Evolutionary conservation across 1,140 invertebrate genomes (phyloP), one percentile per base, ranked within the genome.

Genomic region (Drosophila pandora): DNA sequence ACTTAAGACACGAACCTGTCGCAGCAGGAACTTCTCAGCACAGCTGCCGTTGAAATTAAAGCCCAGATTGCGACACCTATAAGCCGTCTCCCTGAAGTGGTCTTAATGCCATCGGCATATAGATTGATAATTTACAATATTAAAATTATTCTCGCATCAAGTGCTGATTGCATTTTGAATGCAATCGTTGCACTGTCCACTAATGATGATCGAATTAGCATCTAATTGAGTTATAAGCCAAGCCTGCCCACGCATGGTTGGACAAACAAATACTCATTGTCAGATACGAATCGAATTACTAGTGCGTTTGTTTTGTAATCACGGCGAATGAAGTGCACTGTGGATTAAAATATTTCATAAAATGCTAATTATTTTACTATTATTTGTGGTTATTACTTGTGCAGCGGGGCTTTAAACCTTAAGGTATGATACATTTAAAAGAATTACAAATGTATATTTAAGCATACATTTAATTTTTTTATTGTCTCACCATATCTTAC

Each of bases 201-300:
- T 81, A 87, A 85, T 70, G 81, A 85, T 64, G 53, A 59, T 79
- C 63, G 65, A 21, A 68, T 85, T 77, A 85, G 60, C 63, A 57
- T 74, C 77, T 81, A 82, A 85, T 81, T 87, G 78, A 87, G 70
- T 59, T 81, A 81, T 87, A 78, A 81, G 79, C 52, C 63, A 78
- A 81, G 79, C 52, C 63, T 32, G 37, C 69, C 74, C 60, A 85
- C 81, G 73, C 72, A 76, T 58, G 45, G 12, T n/a, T 65, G 21
- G 68, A 64, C 41, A 68, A 76, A 62, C 48, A 67, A 67, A 75
- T 49, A 69, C 65, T 69, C 12, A 12, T 37, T 12, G 34, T 37
- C 52, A 49, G 48, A 62, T 58, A 21, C 55, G 50, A 82, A 67
- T 70, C 43, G 53, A 81, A 76, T 68, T 54, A 52, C 34, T 68